Evolutionary conservation across 2,888 invertebrate species (phyloP).

Genomic region (Drosophila formosana): DNA sequence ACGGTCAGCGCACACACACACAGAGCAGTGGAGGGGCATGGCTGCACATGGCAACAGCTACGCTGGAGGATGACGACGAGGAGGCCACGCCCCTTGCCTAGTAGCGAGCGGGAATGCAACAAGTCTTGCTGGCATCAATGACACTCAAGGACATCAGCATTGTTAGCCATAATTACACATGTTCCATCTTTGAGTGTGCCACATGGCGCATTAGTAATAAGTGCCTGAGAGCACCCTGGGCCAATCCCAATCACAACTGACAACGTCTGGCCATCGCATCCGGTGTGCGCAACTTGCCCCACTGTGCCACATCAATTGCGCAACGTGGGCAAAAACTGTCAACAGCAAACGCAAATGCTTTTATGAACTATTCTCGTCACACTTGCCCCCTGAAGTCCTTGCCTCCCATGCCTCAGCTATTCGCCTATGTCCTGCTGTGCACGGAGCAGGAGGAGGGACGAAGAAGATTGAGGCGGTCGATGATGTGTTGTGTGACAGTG

Average conservation of each 20-base stretch:
- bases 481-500: conserved; percentile 11
- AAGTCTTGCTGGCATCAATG: conserved; percentile 67
- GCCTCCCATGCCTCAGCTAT: background rate
- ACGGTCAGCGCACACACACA: conserved; percentile 72
- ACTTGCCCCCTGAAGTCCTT: background rate
- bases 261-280: background rate
- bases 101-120: conserved; percentile 52
- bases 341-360: conserved; percentile 55
- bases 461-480: background rate
- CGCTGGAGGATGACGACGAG: background rate
- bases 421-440: conserved; percentile 36
- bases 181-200: conserved; percentile 61
- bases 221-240: conserved; percentile 46
- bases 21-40: conserved; percentile 8
- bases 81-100: conserved; percentile 23
- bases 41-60: conserved; percentile 40
- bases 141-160: conserved; percentile 72
- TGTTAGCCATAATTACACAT: conserved; percentile 75
- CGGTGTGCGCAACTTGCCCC: conserved; percentile 9
- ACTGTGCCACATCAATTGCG: conserved; percentile 55
- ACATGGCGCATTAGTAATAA: conserved; percentile 76
- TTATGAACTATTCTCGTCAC: conserved; percentile 43
- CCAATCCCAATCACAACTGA: conserved; percentile 1
- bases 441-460: background rate
- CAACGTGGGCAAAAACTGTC: conserved; percentile 54